These are phyloP conservation scores for Leptinotarsa lineolata DNA, from an alignment of 1,140 invertebrate species.

Conservation along the genomic window DNA sequence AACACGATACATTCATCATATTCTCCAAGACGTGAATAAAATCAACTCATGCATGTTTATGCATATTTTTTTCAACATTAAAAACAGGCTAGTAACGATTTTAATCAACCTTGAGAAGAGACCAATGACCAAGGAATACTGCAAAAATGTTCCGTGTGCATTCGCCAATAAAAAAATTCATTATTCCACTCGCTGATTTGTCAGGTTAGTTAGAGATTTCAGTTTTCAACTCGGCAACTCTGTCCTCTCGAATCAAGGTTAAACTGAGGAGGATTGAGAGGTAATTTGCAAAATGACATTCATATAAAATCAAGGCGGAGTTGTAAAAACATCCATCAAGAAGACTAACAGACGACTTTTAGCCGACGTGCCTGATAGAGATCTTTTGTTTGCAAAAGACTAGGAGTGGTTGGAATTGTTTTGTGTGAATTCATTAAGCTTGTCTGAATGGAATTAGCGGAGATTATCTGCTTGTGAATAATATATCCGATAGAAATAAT, in stretches of 20 bases:
- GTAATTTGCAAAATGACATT: background rate
- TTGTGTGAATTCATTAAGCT: background rate
- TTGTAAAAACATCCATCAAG: slow-evolving; percentile 1
- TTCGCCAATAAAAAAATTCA: too few relatives aligned
- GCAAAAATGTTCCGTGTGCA: too few relatives aligned
- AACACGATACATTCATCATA: too few relatives aligned
- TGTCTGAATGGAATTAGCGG: background rate
- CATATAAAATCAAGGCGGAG: slow-evolving; percentile 3
- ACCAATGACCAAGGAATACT: too few relatives aligned
- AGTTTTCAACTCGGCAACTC: background rate
- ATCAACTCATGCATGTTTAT: too few relatives aligned
- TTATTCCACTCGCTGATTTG: background rate
- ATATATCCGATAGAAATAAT: too few relatives aligned
- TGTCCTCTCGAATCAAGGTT: background rate
- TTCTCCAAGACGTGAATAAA: too few relatives aligned
- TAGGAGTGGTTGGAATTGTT: slow-evolving; percentile 2
- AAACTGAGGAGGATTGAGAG: background rate
- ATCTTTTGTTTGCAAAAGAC: slow-evolving; percentile 8
- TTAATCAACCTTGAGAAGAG: too few relatives aligned
- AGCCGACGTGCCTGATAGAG: background rate
- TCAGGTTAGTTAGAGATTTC: background rate
- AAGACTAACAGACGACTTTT: slow-evolving; percentile 1
- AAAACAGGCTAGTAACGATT: too few relatives aligned
- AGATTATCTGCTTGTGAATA: too few relatives aligned
- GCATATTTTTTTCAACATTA: too few relatives aligned